Evolutionary conservation across 2,888 invertebrate species (phyloP).

Genomic region (Lasioglossum lativentre): DNA sequence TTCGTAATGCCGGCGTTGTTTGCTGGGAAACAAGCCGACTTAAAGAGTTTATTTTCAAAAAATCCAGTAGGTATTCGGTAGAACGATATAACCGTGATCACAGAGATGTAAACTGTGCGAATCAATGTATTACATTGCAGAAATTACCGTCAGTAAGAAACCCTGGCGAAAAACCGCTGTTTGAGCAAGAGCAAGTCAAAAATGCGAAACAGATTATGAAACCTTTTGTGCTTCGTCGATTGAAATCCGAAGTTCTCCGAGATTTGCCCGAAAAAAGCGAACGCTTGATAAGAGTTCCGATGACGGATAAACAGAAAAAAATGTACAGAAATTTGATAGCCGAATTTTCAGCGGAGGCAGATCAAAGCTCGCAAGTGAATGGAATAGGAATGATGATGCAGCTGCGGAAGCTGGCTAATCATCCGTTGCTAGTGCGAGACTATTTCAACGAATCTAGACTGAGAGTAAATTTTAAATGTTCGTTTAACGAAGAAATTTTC

Average conservation of each 20-base stretch:
- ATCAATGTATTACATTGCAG: slow-evolving; percentile 75
- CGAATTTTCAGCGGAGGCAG: slow-evolving; percentile 80
- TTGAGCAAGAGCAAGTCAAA: slow-evolving; percentile 95
- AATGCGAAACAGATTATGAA: slow-evolving; percentile 98
- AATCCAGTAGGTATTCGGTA: slow-evolving; percentile 86
- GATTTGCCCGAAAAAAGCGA: slow-evolving; percentile 95
- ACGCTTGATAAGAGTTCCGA: slow-evolving; percentile 88
- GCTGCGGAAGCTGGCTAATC: slow-evolving; percentile 96
- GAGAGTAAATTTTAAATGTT: slow-evolving; percentile 70
- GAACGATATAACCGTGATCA: slow-evolving; percentile 18
- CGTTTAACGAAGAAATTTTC: background rate
- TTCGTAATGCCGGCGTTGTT: slow-evolving; percentile 99
- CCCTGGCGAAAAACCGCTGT: slow-evolving; percentile 89
- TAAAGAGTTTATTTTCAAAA: slow-evolving; percentile 95
- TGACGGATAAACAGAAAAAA: slow-evolving; percentile 90
- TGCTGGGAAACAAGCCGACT: slow-evolving; percentile 93
- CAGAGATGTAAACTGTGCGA: background rate
- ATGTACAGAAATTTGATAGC: slow-evolving; percentile 91
- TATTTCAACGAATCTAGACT: slow-evolving; percentile 89
- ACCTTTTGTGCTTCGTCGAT: slow-evolving; percentile 95
- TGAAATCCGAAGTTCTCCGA: slow-evolving; percentile 94
- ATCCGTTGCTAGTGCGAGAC: slow-evolving; percentile 93
- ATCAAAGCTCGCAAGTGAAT: slow-evolving; percentile 75
- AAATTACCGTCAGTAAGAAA: slow-evolving; percentile 85
- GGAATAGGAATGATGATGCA: slow-evolving; percentile 93